Base-by-base conservation (phyloP, 2,888 invertebrate species). In the Coelogynopora nodosa region DNA sequence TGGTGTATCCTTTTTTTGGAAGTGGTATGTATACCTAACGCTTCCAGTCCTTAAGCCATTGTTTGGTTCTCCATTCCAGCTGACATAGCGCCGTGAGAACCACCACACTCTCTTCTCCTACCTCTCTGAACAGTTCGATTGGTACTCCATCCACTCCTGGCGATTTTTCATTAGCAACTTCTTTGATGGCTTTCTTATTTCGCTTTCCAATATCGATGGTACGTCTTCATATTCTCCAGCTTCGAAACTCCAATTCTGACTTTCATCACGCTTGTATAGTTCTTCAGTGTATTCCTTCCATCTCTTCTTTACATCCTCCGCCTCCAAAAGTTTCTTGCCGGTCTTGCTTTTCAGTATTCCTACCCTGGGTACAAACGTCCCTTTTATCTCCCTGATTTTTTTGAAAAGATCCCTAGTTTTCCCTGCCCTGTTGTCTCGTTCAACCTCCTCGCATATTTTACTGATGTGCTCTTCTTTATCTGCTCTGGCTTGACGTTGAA, bases 211-310 rank as follows among this genome's bases (percentile, higher is more conserved):
- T 5, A 74, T 74, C 23, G 23, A 2, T 74, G 74, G 74, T 74
- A n/a, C 74, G 18, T 74, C 27, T 74, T 5, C 74, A 74, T 74
- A 74, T 23, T n/a, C n/a, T n/a, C n/a, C n/a, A n/a, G n/a, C n/a
- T n/a, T n/a, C n/a, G n/a, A n/a, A n/a, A n/a, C n/a, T n/a, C n/a
- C n/a, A n/a, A n/a, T 74, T 74, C 23, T 74, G 2, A 5, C 27
- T 26, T 74, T 13, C 27, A 26, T 74, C 23, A 13, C 49, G 27
- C 74, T 74, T 74, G 18, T 74, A 23, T 10, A 74, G 74, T 5
- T 13, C 18, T 74, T 74, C 74, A 5, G 74, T 74, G 23, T 74
- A 74, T 74, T 74, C 74, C 74, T 74, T 74, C 74, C 74, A 74
- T 49, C 49, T 49, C 74, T n/a, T 74, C 23, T 74, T 74, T 23